Evolutionary conservation across 2,113 vertebrate species (phyloP).

Genomic region (Thermophis baileyi): DNA sequence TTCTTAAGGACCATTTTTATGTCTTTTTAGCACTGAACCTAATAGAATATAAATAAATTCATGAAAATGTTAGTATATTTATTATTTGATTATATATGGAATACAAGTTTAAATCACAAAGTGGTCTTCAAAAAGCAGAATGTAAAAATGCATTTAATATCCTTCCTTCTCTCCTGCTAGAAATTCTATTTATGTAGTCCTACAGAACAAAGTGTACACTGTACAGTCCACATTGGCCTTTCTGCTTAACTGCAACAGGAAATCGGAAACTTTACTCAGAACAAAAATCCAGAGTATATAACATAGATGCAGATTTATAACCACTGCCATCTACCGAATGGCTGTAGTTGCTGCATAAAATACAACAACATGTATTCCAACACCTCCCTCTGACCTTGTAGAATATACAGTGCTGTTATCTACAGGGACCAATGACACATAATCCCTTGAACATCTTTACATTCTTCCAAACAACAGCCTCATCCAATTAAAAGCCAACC

Average conservation of each 20-base stretch:
- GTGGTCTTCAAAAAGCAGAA: not conserved
- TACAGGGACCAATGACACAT: not conserved
- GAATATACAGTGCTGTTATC: not conserved
- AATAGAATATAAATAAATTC: not conserved
- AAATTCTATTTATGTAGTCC: not conserved
- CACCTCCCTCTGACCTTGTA: not conserved
- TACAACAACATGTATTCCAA: not conserved
- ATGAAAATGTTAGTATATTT: not conserved
- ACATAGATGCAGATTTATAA: not conserved
- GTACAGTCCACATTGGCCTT: not conserved
- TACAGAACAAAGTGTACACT: not conserved
- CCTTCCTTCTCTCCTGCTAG: not conserved
- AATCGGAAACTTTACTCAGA: not conserved
- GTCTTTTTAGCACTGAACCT: not conserved
- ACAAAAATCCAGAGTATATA: not conserved
- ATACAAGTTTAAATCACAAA: not conserved
- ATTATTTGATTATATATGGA: not conserved
- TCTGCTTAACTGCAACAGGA: not conserved
- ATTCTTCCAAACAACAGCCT: not conserved
- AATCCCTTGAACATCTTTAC: not conserved
- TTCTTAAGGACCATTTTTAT: not conserved
- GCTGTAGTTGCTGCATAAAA: not conserved
- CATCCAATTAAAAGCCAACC: not conserved
- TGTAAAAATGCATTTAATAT: not conserved
- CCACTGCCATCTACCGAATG: not conserved